A percentile compares a stretch with the other conserved stretches of the same genome.
Evolutionary conservation across 2,888 invertebrate genomes (phyloP).

Genomic region (Itoplectis maculator): DNA sequence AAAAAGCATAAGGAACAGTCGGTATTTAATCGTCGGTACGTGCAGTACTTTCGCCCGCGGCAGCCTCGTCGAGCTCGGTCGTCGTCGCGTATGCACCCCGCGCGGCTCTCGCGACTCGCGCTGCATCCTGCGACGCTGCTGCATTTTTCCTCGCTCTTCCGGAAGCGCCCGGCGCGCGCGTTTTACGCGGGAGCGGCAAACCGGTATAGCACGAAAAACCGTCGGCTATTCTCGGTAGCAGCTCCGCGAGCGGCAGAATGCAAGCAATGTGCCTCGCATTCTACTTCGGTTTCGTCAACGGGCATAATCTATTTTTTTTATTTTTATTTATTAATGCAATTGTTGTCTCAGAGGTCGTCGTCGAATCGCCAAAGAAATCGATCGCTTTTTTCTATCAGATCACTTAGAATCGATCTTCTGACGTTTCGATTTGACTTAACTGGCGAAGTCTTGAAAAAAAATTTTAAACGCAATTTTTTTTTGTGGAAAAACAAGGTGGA

Average conservation of each 20-base stretch:
- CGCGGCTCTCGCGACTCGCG: not conserved
- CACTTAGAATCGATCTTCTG: no score
- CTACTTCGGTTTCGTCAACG: not conserved
- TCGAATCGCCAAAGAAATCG: not conserved
- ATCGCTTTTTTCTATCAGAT: no score
- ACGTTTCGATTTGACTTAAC: no score
- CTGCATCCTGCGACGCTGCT: slow-evolving; percentile 31
- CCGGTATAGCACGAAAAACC: slow-evolving; percentile 43
- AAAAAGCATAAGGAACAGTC: no score
- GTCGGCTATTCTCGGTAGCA: not conserved
- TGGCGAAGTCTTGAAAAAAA: no score
- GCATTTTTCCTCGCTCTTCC: slow-evolving; percentile 37
- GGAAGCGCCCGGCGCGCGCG: slow-evolving; percentile 31
- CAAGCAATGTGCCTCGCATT: slow-evolving; percentile 22
- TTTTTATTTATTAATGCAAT: not conserved
- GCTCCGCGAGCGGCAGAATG: slow-evolving; percentile 2
- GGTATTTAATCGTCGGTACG: slow-evolving; percentile 46
- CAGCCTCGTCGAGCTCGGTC: slow-evolving; percentile 14
- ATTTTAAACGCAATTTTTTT: no score
- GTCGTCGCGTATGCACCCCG: slow-evolving; percentile 8
- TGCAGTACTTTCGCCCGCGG: slow-evolving; percentile 54
- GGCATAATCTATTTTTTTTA: no score
- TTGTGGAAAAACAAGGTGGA: no score
- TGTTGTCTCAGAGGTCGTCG: not conserved
- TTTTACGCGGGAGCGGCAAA: slow-evolving; percentile 12